A percentile compares a stretch with the other conserved stretches of the same genome.
Conservation (phyloP, 1,140 invertebrate genomes). For the Papilio machaon region DNA sequence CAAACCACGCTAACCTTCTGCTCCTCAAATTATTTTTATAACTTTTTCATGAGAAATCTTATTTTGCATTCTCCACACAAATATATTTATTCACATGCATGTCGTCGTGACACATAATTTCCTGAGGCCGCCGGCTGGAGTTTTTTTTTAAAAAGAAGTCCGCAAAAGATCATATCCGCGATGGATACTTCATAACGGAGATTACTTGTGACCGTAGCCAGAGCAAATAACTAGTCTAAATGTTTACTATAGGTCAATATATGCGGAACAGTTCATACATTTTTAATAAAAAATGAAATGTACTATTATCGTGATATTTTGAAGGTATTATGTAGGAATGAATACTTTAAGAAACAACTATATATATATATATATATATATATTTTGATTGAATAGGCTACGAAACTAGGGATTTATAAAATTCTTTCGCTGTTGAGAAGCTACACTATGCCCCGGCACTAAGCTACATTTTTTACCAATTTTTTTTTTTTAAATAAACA, state of each 20-base stretch:
- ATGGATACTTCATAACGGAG: constrained; percentile 11
- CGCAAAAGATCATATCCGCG: constrained; percentile 18
- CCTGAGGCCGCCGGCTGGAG: not conserved
- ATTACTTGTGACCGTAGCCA: not conserved
- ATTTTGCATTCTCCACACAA: not conserved
- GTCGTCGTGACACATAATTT: not conserved
- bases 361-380: no score
- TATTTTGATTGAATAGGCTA: no score
- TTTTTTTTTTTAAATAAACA: no score
- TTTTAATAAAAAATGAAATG: not conserved
- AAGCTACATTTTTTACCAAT: no score
- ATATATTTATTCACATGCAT: not conserved
- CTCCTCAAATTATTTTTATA: not conserved
- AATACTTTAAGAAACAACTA: no score
- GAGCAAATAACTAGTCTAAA: constrained; percentile 12
- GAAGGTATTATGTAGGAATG: no score
- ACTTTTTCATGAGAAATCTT: not conserved
- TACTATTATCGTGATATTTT: no score
- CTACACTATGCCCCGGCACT: no score
- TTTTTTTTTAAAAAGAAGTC: not conserved
- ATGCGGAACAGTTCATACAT: not conserved
- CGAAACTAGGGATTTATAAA: no score
- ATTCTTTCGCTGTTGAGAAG: no score
- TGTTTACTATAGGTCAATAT: not conserved
- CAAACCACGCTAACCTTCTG: no score